A percentile compares a stretch with the other conserved stretches of the same genome.
These are phyloP conservation scores for Scortum barcoo DNA, from an alignment of 2,113 vertebrate genomes.

Conservation along the genomic window DNA sequence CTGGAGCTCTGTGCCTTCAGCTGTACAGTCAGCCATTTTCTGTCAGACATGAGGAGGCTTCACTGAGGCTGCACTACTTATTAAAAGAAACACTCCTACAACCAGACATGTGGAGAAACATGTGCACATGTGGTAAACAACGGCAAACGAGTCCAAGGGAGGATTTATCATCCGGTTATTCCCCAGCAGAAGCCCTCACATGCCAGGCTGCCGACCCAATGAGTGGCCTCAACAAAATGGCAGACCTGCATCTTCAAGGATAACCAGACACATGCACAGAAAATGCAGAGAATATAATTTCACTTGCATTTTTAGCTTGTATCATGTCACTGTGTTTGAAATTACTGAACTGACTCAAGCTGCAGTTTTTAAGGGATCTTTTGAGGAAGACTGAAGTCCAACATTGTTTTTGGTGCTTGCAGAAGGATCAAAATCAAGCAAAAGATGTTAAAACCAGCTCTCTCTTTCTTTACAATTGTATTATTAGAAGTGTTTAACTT, in stretches of 20 bases:
- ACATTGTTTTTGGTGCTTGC: neutral
- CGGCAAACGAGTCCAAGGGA: neutral
- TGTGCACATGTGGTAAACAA: neutral
- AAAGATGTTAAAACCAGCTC: neutral
- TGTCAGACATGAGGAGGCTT: conserved; percentile 54
- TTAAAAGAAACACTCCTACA: neutral
- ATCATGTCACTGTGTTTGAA: neutral
- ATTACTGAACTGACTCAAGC: neutral
- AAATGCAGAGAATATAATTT: neutral
- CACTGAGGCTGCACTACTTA: conserved; percentile 35
- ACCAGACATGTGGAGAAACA: neutral
- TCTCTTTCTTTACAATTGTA: neutral
- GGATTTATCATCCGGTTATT: neutral
- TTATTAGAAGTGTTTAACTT: neutral
- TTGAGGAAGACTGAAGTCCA: neutral
- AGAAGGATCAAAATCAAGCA: neutral
- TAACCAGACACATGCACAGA: neutral
- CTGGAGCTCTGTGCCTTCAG: conserved; percentile 53
- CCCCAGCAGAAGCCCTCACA: neutral
- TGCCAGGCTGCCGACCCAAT: conserved; percentile 17
- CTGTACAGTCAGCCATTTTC: conserved; percentile 69
- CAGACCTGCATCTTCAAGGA: conserved; percentile 33
- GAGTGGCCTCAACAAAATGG: conserved; percentile 61
- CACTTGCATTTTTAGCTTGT: neutral
- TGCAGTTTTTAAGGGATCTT: neutral